Evolutionary conservation across 2,113 vertebrate species (phyloP).

Genomic region (Paratilapia polleni): DNA sequence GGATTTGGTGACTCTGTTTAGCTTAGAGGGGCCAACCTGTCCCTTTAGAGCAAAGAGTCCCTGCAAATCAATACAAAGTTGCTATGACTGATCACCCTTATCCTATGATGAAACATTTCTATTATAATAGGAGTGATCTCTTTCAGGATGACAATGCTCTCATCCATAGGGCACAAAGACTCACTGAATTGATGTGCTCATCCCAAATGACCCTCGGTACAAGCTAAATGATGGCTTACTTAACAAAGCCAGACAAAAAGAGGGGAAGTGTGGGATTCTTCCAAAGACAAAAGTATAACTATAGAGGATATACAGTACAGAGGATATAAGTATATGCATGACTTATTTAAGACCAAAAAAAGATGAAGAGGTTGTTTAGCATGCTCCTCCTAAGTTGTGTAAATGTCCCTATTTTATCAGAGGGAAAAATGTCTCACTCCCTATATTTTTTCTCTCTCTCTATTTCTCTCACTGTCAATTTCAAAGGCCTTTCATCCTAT

Average conservation of each 20-base stretch:
- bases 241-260: constrained; percentile 11
- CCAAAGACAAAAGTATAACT: not conserved
- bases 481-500: constrained; percentile 35
- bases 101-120: not conserved
- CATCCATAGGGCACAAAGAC: not conserved
- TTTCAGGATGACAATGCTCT: not conserved
- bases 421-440: constrained; percentile 33
- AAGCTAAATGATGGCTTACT: not conserved
- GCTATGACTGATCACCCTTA: not conserved
- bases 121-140: not conserved
- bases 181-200: not conserved
- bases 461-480: constrained; percentile 26
- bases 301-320: constrained; percentile 11
- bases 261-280: not conserved
- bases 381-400: constrained; percentile 29
- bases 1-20: not conserved
- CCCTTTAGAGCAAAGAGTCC: not conserved
- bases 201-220: not conserved
- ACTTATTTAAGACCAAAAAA: constrained; percentile 1
- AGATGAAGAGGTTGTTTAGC: constrained; percentile 22
- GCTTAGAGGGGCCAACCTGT: not conserved
- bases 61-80: not conserved
- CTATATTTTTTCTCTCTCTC: not conserved
- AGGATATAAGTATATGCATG: constrained; percentile 9
- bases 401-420: constrained; percentile 48